These are phyloP conservation scores for Xestobium rufovillosum DNA, from an alignment of 2,888 invertebrate genomes.

Conservation along the genomic window DNA sequence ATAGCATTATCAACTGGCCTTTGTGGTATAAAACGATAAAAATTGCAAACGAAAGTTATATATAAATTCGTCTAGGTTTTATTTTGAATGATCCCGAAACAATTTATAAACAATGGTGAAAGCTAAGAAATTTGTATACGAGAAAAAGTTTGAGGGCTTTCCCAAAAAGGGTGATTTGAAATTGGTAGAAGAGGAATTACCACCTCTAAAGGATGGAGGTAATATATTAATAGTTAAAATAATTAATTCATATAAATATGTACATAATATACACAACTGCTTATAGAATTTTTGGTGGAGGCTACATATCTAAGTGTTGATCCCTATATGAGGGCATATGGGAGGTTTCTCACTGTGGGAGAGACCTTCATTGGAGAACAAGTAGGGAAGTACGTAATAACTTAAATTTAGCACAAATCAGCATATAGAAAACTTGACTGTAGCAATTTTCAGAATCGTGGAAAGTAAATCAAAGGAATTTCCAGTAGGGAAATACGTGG, in stretches of 20 bases:
- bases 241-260: no score
- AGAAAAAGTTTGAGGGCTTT: conserved; percentile 56
- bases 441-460: conserved; percentile 56
- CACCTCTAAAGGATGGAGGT: conserved; percentile 60
- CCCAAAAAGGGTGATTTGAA: conserved; percentile 56
- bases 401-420: conserved; percentile 4
- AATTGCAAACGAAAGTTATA: no score
- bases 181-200: conserved; percentile 57
- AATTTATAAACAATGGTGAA: conserved; percentile 26
- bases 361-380: conserved; percentile 59
- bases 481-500: conserved; percentile 55
- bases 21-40: no score
- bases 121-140: conserved; percentile 56
- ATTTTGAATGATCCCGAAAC: no score
- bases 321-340: conserved; percentile 58
- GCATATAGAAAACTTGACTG: no score
- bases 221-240: no score
- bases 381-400: conserved; percentile 51
- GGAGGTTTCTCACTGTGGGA: conserved; percentile 46
- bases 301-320: conserved; percentile 62
- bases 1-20: no score
- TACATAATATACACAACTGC: no score
- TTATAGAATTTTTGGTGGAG: conserved; percentile 56
- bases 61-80: no score
- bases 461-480: conserved; percentile 56